These are phyloP conservation scores for Fringilla coelebs DNA, from an alignment of 2,797 vertebrate species.

Conservation along the genomic window DNA sequence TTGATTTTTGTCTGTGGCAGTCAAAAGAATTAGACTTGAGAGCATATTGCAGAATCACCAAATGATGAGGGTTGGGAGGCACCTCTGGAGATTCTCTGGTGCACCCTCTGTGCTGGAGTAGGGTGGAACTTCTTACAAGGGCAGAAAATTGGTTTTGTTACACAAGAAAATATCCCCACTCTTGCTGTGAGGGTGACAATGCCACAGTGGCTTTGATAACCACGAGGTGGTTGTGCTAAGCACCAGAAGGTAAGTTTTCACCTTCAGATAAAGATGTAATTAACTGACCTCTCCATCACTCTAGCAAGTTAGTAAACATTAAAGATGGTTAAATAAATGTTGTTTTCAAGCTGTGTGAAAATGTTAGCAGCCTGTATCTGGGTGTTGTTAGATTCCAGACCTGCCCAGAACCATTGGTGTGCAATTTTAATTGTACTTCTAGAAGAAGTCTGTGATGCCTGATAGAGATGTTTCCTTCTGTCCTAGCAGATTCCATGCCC, in stretches of 20 bases:
- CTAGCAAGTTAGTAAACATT: not conserved
- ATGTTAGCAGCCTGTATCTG: not conserved
- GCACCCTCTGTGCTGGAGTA: not conserved
- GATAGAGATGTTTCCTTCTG: not conserved
- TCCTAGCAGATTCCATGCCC: not conserved
- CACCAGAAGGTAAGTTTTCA: not conserved
- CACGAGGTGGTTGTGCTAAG: not conserved
- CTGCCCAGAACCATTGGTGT: not conserved
- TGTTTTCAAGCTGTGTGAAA: not conserved
- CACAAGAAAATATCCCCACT: not conserved
- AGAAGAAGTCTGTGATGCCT: not conserved
- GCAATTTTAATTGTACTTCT: not conserved
- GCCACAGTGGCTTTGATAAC: not conserved
- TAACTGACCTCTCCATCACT: not conserved
- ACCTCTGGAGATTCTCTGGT: not conserved
- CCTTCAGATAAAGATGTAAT: not conserved
- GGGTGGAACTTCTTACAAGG: not conserved
- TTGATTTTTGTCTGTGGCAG: slow-evolving; percentile 60
- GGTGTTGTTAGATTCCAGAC: not conserved
- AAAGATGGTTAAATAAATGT: not conserved
- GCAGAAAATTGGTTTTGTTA: not conserved
- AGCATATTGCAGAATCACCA: not conserved
- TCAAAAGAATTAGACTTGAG: slow-evolving; percentile 1
- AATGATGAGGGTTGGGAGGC: not conserved
- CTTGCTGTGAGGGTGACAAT: not conserved